Conservation (phyloP, 2,113 vertebrate species). For the Reinhardtius hippoglossoides region DNA sequence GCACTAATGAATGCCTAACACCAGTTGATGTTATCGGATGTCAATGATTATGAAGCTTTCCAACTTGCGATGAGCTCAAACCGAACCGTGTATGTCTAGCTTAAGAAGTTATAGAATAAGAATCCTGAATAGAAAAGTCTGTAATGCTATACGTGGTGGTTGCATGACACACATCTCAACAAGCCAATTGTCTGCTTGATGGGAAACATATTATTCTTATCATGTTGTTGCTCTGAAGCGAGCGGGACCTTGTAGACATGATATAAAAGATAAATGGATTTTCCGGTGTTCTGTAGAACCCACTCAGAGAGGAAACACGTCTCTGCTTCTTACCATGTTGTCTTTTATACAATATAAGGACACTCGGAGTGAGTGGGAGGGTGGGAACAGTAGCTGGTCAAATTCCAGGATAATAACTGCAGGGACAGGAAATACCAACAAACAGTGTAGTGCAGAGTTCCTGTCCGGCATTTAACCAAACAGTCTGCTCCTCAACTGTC, state of each 20-base stretch:
- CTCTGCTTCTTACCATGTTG: not conserved
- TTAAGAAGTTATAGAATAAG: too few relatives aligned
- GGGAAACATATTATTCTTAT: not conserved
- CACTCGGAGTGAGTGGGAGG: constrained; percentile 32
- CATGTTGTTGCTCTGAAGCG: not conserved
- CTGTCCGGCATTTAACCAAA: constrained; percentile 45
- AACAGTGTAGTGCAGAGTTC: constrained; percentile 53
- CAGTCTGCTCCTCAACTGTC: constrained; percentile 33
- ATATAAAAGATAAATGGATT: not conserved
- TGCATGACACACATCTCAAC: too few relatives aligned
- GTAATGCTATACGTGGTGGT: too few relatives aligned
- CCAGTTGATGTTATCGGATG: too few relatives aligned
- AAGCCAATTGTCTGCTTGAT: too few relatives aligned
- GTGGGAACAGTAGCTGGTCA: constrained; percentile 60
- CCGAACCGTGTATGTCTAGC: too few relatives aligned
- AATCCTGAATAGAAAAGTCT: too few relatives aligned
- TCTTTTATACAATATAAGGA: constrained; percentile 1
- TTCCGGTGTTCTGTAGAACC: too few relatives aligned
- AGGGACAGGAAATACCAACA: constrained; percentile 71
- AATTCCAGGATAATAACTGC: constrained; percentile 64
- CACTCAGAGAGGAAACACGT: not conserved
- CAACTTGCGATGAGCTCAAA: too few relatives aligned
- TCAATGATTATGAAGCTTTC: too few relatives aligned
- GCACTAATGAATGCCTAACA: too few relatives aligned
- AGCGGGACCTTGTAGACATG: not conserved